Percentiles rank a stretch among this genome's conserved stretches.
phyloP scores from a whole-genome alignment of 2,888 invertebrate genomes.

The Eristalis arbustorum region DNA sequence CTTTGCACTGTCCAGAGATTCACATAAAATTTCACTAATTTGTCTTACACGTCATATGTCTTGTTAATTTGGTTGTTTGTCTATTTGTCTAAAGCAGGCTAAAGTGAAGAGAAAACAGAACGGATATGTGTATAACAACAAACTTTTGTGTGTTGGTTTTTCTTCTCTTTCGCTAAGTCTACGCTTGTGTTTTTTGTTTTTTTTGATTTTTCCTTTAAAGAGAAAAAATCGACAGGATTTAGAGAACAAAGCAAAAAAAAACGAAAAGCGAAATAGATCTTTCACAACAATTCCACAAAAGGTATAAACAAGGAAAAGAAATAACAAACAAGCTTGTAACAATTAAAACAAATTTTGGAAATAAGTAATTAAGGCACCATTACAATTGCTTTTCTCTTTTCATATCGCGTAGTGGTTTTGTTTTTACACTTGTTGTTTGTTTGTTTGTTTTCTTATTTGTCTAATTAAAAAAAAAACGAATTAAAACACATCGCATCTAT shows the following conservation, averaged over 20 bases:
- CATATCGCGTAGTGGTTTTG: slow-evolving; percentile 63
- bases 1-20: slow-evolving; percentile 34
- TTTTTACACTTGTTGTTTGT: slow-evolving; percentile 44
- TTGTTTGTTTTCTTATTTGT: slow-evolving; percentile 72
- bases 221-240: slow-evolving; percentile 56
- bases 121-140: slow-evolving; percentile 11
- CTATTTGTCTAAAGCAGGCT: neutral
- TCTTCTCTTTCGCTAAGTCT: slow-evolving; percentile 1
- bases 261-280: too few species aligned
- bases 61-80: neutral
- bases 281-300: slow-evolving; percentile 5
- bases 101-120: slow-evolving; percentile 14
- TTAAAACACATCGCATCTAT: slow-evolving; percentile 38
- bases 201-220: slow-evolving; percentile 35
- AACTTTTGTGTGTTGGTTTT: slow-evolving; percentile 2
- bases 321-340: slow-evolving; percentile 26
- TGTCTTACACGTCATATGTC: neutral
- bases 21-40: slow-evolving; percentile 40
- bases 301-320: slow-evolving; percentile 1
- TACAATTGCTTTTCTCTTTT: slow-evolving; percentile 79
- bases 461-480: slow-evolving; percentile 73
- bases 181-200: neutral
- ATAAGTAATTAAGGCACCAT: slow-evolving; percentile 80
- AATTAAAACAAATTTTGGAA: slow-evolving; percentile 71
- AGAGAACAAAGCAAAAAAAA: slow-evolving; percentile 7